Percentiles rank a stretch among this genome's conserved stretches.
These are phyloP conservation scores for Laterallus jamaicensis DNA, from an alignment of 2,113 vertebrate species.

Conservation along the genomic window DNA sequence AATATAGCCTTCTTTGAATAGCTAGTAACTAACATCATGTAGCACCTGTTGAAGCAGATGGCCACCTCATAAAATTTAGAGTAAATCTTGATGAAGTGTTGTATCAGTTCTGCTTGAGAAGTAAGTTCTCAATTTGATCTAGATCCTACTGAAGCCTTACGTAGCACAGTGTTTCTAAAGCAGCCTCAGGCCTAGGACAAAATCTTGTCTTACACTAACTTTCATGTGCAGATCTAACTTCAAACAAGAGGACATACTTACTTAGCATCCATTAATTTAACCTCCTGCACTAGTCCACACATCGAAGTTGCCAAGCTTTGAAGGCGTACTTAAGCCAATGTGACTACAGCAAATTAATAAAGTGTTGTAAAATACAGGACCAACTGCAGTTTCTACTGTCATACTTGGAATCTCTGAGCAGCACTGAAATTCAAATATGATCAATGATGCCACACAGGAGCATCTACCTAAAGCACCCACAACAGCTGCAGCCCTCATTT, in stretches of 20 bases:
- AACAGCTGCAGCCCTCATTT: background rate
- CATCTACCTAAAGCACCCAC: background rate
- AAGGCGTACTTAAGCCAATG: background rate
- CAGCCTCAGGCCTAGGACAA: background rate
- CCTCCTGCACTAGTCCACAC: background rate
- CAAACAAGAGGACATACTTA: background rate
- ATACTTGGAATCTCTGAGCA: background rate
- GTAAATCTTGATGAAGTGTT: background rate
- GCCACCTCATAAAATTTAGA: background rate
- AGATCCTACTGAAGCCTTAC: background rate
- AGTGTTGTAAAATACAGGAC: background rate
- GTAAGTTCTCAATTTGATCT: background rate
- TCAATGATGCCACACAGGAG: accelerated
- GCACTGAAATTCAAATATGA: background rate
- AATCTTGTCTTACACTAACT: background rate
- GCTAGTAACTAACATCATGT: background rate
- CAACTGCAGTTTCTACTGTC: background rate
- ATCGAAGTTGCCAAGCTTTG: background rate
- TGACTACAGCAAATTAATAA: background rate
- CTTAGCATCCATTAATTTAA: background rate
- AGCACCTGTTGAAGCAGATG: background rate
- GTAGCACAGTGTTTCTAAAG: background rate
- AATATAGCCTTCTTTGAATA: accelerated
- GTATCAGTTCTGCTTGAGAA: background rate
- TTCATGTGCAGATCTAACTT: background rate